phyloP scores from a whole-genome alignment of 2,888 invertebrate species.

The Lithophane socia region DNA sequence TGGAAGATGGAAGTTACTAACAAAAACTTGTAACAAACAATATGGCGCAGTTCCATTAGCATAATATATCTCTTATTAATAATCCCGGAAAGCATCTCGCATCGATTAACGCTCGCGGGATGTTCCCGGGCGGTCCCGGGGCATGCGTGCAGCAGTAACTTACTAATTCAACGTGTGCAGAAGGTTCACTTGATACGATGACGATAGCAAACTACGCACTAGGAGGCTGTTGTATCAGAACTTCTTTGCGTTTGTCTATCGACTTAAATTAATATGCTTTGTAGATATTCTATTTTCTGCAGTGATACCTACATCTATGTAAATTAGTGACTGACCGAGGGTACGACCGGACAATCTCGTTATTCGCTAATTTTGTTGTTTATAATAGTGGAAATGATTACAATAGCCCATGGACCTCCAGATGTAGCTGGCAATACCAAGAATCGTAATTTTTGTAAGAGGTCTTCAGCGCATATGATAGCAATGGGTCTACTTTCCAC shows the following conservation, averaged over 20 bases:
- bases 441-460: conserved; percentile 3
- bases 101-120: conserved; percentile 60
- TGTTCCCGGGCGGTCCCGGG: conserved; percentile 38
- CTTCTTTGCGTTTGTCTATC: background rate
- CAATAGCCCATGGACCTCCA: background rate
- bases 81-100: conserved; percentile 52
- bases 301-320: background rate
- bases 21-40: conserved; percentile 66
- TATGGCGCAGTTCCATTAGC: conserved; percentile 61
- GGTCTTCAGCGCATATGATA: conserved; percentile 2
- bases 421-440: background rate
- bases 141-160: conserved; percentile 28
- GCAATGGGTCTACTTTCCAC: conserved; percentile 47
- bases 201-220: background rate
- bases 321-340: no score
- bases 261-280: background rate
- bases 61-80: conserved; percentile 68
- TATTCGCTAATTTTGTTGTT: background rate
- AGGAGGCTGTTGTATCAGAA: background rate
- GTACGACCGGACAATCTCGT: background rate
- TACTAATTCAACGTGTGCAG: background rate
- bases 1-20: conserved; percentile 46
- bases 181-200: conserved; percentile 28
- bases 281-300: background rate
- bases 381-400: background rate